Base-by-base conservation (phyloP, 1,140 invertebrate genomes). In the Yoshiicerus persimilis region DNA sequence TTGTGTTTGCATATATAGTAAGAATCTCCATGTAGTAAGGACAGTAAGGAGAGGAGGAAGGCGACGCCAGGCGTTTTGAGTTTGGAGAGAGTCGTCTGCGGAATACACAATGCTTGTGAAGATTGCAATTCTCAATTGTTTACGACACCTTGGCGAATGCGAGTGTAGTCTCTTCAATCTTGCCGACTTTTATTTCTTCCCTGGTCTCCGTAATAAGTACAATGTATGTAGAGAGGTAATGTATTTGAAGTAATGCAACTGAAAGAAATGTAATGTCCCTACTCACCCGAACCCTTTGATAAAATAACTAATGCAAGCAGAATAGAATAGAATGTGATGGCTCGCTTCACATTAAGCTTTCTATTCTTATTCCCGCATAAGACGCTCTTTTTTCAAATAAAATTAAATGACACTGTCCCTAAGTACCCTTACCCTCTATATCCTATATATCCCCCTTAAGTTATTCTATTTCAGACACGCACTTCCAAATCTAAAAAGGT, bases 61-160 rank as follows among this genome's bases (percentile, higher is more conserved):
- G 1, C 9, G 13, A 2, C 70, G 30, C 13, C 16, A 11, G 30
- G 16, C 10, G 70, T 23, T 8, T 66, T 66, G n/a, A n/a, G 27
- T 8, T 20, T 32, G 4, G 32, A 36, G 34, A 36, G n/a, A 36
- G 30, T 36, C 30, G 75, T 32, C 32, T 0, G 34, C 23, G 75
- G 75, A 80, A 80, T 80, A 80, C 75, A 80, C 32, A 80, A 80
- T 34, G 75, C 34, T 30, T 38, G 34, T 36, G 75, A 38, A 80
- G 32, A 80, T 80, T 34, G 75, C 75, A 32, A 80, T 80, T 80
- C 75, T 80, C 75, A 30, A 80, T 80, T 80, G 75, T 80, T 80
- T 80, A 80, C 75, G 75, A 80, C 75, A 80, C 75, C 75, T 80
- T 80, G 32, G 75, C 75, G 75, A 36, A 80, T 80, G 32, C 75